Evolutionary conservation across 2,888 invertebrate species (phyloP).

Genomic region (Clanis bilineata): DNA sequence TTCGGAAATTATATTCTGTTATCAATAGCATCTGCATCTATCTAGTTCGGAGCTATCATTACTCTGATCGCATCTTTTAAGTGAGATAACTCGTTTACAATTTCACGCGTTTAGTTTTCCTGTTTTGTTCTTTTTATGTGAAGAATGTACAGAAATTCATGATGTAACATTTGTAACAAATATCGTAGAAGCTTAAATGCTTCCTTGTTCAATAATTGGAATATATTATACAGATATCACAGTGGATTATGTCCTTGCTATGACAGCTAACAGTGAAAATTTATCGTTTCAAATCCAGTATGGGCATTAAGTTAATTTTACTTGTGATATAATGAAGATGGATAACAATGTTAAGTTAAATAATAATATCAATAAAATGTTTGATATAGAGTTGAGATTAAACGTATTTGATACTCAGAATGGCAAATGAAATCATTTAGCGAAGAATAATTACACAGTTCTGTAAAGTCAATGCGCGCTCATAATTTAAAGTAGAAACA

Average conservation of each 20-base stretch:
- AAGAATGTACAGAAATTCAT: background rate
- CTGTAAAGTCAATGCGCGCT: background rate
- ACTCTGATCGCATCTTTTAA: slow-evolving; percentile 1
- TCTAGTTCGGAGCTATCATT: slow-evolving; percentile 12
- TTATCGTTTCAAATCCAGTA: background rate
- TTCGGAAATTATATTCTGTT: slow-evolving; percentile 10
- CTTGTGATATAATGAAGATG: background rate
- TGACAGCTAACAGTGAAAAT: background rate
- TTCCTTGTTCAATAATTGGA: background rate
- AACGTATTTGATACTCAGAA: background rate
- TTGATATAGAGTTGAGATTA: background rate
- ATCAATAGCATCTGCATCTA: slow-evolving; percentile 13
- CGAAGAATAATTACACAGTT: background rate
- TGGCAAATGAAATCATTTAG: background rate
- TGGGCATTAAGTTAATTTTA: background rate
- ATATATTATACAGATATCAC: background rate
- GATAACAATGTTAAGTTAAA: background rate
- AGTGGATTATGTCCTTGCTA: background rate
- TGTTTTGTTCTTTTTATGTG: background rate
- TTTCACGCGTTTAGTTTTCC: slow-evolving; percentile 13
- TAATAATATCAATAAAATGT: background rate
- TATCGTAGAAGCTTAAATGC: background rate
- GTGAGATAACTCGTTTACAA: slow-evolving; percentile 13
- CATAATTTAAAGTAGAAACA: background rate
- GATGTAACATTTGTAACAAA: background rate